Evolutionary conservation across 2,797 vertebrate genomes (phyloP).

Genomic region (Melanotaenia pygmaea): DNA sequence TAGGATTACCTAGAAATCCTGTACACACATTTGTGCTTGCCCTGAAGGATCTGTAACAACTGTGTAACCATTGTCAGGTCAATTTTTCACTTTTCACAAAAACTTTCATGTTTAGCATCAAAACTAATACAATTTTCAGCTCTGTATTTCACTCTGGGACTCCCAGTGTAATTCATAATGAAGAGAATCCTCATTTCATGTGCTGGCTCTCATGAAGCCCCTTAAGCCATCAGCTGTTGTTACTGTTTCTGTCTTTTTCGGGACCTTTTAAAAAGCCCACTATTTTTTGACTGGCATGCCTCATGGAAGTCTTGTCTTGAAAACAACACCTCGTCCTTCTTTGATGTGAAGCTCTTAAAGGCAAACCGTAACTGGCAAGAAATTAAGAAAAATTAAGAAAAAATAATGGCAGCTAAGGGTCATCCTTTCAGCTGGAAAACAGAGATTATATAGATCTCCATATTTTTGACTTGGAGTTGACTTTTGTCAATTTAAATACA

Average conservation of each 20-base stretch:
- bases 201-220: background rate
- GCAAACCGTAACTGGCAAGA: background rate
- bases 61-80: background rate
- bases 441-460: too few species aligned
- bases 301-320: background rate
- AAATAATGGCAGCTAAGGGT: too few species aligned
- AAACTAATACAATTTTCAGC: background rate
- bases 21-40: background rate
- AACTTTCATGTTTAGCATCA: background rate
- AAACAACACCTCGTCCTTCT: background rate
- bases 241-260: background rate
- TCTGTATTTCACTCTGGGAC: background rate
- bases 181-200: background rate
- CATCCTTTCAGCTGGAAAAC: too few species aligned
- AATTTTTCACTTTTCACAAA: background rate
- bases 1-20: conserved; percentile 1
- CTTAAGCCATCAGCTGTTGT: background rate
- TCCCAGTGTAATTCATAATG: background rate
- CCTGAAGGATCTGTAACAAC: conserved; percentile 2
- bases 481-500: too few species aligned
- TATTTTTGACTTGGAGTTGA: too few species aligned
- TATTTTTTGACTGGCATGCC: background rate
- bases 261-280: background rate
- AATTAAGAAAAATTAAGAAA: too few species aligned
- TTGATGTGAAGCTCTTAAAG: background rate